Evolutionary conservation across 2,113 vertebrate genomes (phyloP).

Genomic region (Lepus americanus): DNA sequence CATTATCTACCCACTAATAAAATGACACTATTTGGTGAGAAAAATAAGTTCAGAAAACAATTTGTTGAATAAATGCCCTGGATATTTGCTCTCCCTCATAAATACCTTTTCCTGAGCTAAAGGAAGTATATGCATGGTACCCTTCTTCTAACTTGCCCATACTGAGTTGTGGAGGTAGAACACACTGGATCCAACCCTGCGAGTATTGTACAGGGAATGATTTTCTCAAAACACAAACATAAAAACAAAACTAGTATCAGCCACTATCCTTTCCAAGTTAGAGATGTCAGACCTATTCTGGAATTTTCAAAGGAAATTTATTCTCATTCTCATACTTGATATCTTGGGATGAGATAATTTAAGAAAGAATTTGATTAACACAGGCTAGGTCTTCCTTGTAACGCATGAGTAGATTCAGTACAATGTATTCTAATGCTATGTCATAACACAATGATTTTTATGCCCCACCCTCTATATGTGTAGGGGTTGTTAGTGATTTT

Average conservation of each 20-base stretch:
- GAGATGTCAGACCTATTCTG: neutral
- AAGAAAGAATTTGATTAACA: neutral
- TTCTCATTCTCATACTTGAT: neutral
- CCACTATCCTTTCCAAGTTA: neutral
- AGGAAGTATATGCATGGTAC: slow-evolving; percentile 37
- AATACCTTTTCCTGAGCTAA: slow-evolving; percentile 65
- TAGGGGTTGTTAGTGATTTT: neutral
- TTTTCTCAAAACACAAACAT: neutral
- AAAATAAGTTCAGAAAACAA: slow-evolving; percentile 79
- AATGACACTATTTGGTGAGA: slow-evolving; percentile 77
- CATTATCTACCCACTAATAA: slow-evolving; percentile 72
- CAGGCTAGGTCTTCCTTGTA: neutral
- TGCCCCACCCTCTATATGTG: neutral
- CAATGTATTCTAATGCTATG: neutral
- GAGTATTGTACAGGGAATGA: neutral
- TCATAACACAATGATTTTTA: neutral
- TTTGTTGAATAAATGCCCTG: slow-evolving; percentile 71
- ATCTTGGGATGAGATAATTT: slow-evolving; percentile 6
- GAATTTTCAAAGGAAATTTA: neutral
- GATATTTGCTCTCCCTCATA: slow-evolving; percentile 60
- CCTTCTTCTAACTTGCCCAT: slow-evolving; percentile 69
- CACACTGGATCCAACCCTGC: neutral
- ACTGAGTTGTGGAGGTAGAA: neutral
- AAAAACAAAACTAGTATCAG: neutral
- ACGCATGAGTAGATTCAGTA: neutral